These are phyloP conservation scores for Hippasteria phrygiana DNA, from an alignment of 53 echinoderm and acorn worm species.

Conservation along the genomic window DNA sequence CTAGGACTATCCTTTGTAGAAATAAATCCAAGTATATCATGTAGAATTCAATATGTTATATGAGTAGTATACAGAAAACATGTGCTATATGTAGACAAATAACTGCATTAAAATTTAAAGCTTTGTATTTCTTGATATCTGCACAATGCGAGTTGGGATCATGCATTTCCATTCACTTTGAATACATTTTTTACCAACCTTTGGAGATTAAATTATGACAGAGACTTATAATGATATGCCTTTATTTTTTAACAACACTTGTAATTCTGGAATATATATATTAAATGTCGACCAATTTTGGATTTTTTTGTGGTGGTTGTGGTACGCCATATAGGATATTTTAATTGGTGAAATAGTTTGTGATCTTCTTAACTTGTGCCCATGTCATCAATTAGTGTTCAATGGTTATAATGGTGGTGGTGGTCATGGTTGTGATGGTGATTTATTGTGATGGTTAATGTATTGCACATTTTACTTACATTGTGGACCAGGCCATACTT, in stretches of 20 bases:
- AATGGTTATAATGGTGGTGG: constrained; percentile 58
- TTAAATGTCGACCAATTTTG: constrained; percentile 59
- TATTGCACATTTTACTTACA: constrained; percentile 65
- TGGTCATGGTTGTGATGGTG: constrained; percentile 57
- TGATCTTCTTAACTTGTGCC: constrained; percentile 65
- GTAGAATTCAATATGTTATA: constrained; percentile 18
- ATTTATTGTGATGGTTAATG: constrained; percentile 55
- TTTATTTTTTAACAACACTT: constrained; percentile 79
- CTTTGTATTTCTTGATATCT: constrained; percentile 58
- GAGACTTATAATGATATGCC: constrained; percentile 72
- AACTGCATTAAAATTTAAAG: constrained; percentile 46
- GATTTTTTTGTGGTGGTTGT: constrained; percentile 52
- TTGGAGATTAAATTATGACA: constrained; percentile 67
- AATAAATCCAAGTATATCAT: constrained; percentile 53
- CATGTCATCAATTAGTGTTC: constrained; percentile 62
- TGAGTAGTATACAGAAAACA: constrained; percentile 1
- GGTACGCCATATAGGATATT: constrained; percentile 55
- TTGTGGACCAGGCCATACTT: constrained; percentile 45
- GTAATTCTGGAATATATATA: constrained; percentile 69
- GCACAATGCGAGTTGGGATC: constrained; percentile 59
- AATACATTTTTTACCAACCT: constrained; percentile 77
- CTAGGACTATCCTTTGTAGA: constrained; percentile 24
- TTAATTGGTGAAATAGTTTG: constrained; percentile 63
- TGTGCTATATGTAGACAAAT: constrained; percentile 61
- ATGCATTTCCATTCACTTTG: constrained; percentile 63